phyloP scores from a whole-genome alignment of 2,888 invertebrate species.

The Diaphora mendica region DNA sequence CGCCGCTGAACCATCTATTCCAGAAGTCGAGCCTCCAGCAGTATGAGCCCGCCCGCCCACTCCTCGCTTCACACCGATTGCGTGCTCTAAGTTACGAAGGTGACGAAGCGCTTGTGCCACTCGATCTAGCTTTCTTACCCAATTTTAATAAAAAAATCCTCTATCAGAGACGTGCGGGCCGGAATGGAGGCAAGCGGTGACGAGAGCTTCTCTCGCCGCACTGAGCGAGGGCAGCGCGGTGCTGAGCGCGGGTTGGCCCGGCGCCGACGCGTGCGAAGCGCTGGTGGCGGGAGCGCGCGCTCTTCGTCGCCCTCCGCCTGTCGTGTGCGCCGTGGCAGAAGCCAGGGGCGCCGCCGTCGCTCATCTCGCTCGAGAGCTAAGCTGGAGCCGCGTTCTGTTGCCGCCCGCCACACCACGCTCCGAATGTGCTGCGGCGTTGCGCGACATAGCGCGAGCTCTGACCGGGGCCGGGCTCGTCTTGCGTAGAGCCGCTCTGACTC shows the following conservation, averaged over 20 bases:
- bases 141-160: neutral
- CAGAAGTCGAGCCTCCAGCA: slow-evolving; percentile 35
- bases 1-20: slow-evolving; percentile 49
- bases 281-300: slow-evolving; percentile 56
- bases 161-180: slow-evolving; percentile 70
- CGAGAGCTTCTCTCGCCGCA: slow-evolving; percentile 58
- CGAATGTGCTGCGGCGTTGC: slow-evolving; percentile 57
- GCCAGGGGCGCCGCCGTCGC: slow-evolving; percentile 59
- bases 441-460: slow-evolving; percentile 52
- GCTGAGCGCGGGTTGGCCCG: slow-evolving; percentile 57
- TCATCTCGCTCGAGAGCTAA: slow-evolving; percentile 55
- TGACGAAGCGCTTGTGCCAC: slow-evolving; percentile 26
- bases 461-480: slow-evolving; percentile 56
- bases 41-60: slow-evolving; percentile 41
- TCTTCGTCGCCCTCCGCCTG: slow-evolving; percentile 48
- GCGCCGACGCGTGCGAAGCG: slow-evolving; percentile 57
- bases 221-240: slow-evolving; percentile 56
- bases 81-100: slow-evolving; percentile 47
- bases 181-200: slow-evolving; percentile 57
- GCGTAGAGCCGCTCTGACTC: slow-evolving; percentile 39
- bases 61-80: slow-evolving; percentile 27
- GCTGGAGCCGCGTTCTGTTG: slow-evolving; percentile 65
- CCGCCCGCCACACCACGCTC: slow-evolving; percentile 48
- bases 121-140: neutral
- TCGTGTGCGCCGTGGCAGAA: slow-evolving; percentile 44